Conservation (phyloP, 2,888 invertebrate genomes). For the Synergus gifuensis region DNA sequence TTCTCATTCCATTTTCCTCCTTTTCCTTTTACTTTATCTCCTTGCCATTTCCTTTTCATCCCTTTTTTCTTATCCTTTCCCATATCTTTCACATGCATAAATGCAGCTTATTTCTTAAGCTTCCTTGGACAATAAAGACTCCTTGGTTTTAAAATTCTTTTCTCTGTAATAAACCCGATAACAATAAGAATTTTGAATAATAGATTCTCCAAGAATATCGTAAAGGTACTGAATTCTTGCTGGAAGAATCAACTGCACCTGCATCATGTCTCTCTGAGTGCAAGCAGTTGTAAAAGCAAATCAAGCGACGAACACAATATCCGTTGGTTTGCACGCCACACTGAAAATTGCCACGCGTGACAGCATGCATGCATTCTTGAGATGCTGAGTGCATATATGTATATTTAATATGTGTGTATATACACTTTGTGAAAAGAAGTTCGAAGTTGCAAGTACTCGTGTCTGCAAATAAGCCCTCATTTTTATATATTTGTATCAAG, state of each 20-base stretch:
- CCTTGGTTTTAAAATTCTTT: too few species aligned
- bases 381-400: conserved; percentile 24
- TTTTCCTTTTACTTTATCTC: too few species aligned
- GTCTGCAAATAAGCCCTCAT: conserved; percentile 13
- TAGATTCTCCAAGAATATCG: background rate
- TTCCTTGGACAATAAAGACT: too few species aligned
- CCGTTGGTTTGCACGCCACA: conserved; percentile 56
- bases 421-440: conserved; percentile 31
- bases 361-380: conserved; percentile 47
- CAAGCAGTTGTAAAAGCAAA: conserved; percentile 51
- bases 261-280: conserved; percentile 38
- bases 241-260: conserved; percentile 3
- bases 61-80: too few species aligned
- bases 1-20: too few species aligned
- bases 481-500: conserved; percentile 14
- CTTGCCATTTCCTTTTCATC: too few species aligned
- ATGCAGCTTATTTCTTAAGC: too few species aligned
- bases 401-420: background rate
- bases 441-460: conserved; percentile 12
- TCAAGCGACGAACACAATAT: conserved; percentile 56
- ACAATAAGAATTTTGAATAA: background rate
- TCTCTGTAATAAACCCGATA: too few species aligned
- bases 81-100: too few species aligned
- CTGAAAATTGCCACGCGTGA: conserved; percentile 58
- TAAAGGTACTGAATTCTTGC: conserved; percentile 11